A percentile compares a stretch with the other conserved stretches of the same genome.
Conservation (phyloP, 2,113 vertebrate genomes). For the Oxyruncus cristatus region DNA sequence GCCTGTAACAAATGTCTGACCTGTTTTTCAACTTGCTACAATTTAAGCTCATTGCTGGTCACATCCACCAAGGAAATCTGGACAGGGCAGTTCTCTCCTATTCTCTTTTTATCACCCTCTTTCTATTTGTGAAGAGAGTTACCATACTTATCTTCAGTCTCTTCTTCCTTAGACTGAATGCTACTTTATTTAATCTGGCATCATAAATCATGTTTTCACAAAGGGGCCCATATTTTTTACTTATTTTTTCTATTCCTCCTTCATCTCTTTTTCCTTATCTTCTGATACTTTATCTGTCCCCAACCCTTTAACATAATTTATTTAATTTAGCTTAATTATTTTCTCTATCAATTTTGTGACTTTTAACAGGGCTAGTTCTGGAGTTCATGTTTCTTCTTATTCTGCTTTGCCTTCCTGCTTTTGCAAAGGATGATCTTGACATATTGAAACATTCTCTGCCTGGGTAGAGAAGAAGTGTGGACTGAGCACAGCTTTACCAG, state of each 20-base stretch:
- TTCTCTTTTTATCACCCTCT: neutral
- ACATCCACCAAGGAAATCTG: neutral
- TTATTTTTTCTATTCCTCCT: neutral
- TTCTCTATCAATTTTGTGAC: neutral
- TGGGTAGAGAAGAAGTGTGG: accelerated
- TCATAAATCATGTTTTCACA: neutral
- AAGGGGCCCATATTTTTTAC: neutral
- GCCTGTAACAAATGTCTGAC: neutral
- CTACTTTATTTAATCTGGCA: neutral
- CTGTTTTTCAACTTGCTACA: neutral
- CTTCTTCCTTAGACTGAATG: neutral
- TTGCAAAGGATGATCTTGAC: neutral
- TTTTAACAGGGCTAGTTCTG: neutral
- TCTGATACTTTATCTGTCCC: neutral
- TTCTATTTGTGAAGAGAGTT: neutral
- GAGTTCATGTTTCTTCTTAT: neutral
- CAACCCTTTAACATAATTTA: neutral
- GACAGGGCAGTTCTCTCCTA: neutral
- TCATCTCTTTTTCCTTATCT: neutral
- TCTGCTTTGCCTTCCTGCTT: neutral
- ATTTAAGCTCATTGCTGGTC: neutral
- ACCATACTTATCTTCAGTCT: neutral
- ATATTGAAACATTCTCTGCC: neutral
- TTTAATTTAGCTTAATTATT: neutral
- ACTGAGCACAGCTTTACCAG: neutral